phyloP scores from a whole-genome alignment of 2,113 vertebrate species.

The Piprites chloris region DNA sequence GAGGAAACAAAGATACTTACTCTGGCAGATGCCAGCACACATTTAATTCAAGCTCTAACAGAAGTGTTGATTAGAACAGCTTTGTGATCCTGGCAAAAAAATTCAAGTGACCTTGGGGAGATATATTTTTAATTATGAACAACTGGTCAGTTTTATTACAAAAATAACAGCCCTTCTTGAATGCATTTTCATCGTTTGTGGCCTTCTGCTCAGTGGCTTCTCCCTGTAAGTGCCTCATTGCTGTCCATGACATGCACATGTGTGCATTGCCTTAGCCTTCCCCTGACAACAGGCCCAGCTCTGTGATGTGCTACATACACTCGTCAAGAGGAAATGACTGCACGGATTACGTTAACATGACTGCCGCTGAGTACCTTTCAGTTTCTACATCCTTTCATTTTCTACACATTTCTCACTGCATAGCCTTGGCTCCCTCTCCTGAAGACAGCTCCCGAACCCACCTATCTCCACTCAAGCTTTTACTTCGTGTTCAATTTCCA shows the following conservation, averaged over 20 bases:
- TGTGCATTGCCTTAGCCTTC: background rate
- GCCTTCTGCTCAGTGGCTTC: background rate
- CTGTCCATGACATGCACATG: background rate
- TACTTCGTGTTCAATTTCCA: background rate
- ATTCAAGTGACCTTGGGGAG: constrained; percentile 1
- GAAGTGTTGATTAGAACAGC: constrained; percentile 34
- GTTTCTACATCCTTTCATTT: background rate
- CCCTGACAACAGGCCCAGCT: background rate
- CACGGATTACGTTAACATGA: background rate
- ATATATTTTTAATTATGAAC: background rate
- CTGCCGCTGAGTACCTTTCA: background rate
- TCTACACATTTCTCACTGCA: background rate
- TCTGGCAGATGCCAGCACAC: constrained; percentile 16
- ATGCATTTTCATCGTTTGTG: background rate
- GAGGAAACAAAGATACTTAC: background rate
- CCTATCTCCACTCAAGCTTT: background rate
- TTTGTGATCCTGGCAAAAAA: background rate
- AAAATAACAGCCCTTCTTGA: background rate
- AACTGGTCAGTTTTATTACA: background rate
- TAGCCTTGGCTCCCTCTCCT: background rate
- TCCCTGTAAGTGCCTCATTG: accelerated
- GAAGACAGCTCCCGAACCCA: background rate
- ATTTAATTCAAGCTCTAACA: constrained; percentile 49
- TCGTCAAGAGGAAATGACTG: background rate
- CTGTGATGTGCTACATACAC: background rate